Evolutionary conservation across 2,888 invertebrate species (phyloP).

Genomic region (Sinotaia quadrata): DNA sequence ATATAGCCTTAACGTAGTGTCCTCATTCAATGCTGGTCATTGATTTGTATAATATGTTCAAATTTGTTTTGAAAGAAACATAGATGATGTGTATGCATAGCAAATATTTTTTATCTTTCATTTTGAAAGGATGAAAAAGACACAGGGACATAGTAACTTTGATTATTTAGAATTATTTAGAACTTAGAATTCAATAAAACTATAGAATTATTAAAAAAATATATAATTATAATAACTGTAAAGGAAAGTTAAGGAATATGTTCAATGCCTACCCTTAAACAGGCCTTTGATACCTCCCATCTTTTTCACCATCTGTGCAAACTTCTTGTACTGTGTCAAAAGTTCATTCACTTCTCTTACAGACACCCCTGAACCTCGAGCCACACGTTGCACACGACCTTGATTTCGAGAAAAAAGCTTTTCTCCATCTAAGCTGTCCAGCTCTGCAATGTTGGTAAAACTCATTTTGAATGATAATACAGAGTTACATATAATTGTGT

Average conservation of each 20-base stretch:
- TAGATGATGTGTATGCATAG: too few species aligned
- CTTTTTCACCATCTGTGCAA: conserved; percentile 99
- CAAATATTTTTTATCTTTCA: too few species aligned
- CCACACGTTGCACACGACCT: conserved; percentile 86
- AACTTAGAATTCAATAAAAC: neutral
- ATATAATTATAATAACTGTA: too few species aligned
- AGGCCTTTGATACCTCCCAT: conserved; percentile 99
- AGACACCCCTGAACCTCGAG: conserved; percentile 94
- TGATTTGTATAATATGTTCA: too few species aligned
- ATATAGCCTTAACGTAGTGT: too few species aligned
- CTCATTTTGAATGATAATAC: too few species aligned
- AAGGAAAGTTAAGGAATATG: too few species aligned
- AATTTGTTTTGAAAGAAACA: too few species aligned
- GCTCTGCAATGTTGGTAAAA: too few species aligned
- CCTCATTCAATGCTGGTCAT: too few species aligned
- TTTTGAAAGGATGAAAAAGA: too few species aligned
- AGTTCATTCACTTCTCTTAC: conserved; percentile 97
- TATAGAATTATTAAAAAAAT: neutral
- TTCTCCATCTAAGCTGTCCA: conserved; percentile 96
- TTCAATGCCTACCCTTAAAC: conserved; percentile 82
- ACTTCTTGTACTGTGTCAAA: conserved; percentile 98
- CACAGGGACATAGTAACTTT: neutral
- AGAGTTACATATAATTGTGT: too few species aligned
- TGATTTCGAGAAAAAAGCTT: conserved; percentile 95
- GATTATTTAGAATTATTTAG: neutral